Conservation (phyloP, 1,140 invertebrate genomes). For the Zaprionus kolodkinae region DNA sequence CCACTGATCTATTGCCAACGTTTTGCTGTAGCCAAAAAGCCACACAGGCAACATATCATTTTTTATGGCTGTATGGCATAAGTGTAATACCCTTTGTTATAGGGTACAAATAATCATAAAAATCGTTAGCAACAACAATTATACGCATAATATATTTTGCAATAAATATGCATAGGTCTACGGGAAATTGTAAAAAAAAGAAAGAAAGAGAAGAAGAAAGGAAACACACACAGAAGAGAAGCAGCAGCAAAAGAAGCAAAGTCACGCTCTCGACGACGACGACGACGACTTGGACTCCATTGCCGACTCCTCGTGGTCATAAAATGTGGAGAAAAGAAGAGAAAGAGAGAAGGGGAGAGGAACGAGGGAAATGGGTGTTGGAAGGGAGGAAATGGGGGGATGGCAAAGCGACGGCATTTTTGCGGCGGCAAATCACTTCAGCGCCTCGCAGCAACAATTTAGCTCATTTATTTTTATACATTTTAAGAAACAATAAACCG, state of each 20-base stretch:
- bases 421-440: constrained; percentile 67
- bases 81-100: constrained; percentile 12
- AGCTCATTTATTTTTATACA: constrained; percentile 80
- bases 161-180: constrained; percentile 64
- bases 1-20: background rate
- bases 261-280: constrained; percentile 52
- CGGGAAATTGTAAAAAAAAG: constrained; percentile 26
- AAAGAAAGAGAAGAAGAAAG: background rate
- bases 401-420: constrained; percentile 9
- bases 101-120: constrained; percentile 4
- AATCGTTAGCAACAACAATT: constrained; percentile 73
- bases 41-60: constrained; percentile 3
- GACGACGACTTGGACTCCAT: background rate
- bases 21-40: constrained; percentile 3
- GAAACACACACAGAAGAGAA: background rate
- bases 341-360: background rate
- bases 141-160: constrained; percentile 79
- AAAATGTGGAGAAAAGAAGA: constrained; percentile 43
- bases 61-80: constrained; percentile 1
- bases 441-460: constrained; percentile 51
- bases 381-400: background rate
- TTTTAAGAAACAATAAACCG: constrained; percentile 83
- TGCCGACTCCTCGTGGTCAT: constrained; percentile 41
- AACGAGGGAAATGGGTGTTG: too few species aligned
- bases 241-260: constrained; percentile 51